Base-by-base conservation (phyloP, 2,888 invertebrate genomes). In the Eupithecia subumbrata region DNA sequence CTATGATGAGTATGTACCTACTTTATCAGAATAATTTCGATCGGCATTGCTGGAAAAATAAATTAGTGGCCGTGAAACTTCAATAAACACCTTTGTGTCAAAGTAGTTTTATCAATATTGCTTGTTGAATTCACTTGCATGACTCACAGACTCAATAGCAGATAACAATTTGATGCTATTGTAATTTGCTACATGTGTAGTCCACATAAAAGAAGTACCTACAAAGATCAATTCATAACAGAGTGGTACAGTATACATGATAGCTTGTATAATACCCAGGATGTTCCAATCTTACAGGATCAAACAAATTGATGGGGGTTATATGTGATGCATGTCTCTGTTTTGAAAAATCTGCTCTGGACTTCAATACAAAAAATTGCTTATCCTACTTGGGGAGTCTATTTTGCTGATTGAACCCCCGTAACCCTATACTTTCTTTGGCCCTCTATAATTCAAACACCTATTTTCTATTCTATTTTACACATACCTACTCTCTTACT, bases 1-100 rank as follows among this genome's bases (percentile, higher is more conserved):
- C 91, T 43, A 86, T 92, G 77, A 92, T 92, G 80, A 91, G 93
- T 94, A 83, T 87, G 93, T 88, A 11, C 43, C n/a, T n/a, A n/a
- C n/a, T n/a, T 4, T 88, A 80, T 74, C 56, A 71, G 3, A 7
- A 16, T 64, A 64, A 18, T 34, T 34, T 64, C 22, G 56, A n/a
- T 22, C 12, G 12, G 56, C 56, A 56, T 56, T 56, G 56, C 22
- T 56, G 12, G 56, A 22, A 22, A 5, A 60, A 60, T 25, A 60
- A 60, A 25, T 60, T 60, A 37, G 2, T 40, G 66, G 12, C 73
- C 79, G 79, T 80, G 68, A 75, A 63, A 75, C 69, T 52, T 68
- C 66, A 79, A 80, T 81, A 72, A 73, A 73, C 76, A 72, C 71
- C 64, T 71, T 69, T 66, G 69, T 76, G 78, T 79, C 69, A 76